A percentile compares a stretch with the other conserved stretches of the same genome.
Conservation (phyloP, 2,888 invertebrate species). For the Desoria tigrina region DNA sequence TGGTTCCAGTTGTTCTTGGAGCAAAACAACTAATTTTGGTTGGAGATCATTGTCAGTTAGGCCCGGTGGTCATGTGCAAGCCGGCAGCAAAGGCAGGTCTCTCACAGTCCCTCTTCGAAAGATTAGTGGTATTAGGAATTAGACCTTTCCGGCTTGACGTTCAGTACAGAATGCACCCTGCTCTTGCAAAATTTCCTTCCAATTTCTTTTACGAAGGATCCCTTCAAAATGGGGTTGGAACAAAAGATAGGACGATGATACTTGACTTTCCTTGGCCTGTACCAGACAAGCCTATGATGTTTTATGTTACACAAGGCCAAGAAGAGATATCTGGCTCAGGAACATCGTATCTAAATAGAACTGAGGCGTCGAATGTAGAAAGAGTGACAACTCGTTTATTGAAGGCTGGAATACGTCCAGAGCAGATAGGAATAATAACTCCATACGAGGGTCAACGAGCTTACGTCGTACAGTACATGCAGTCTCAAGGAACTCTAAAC, state of each 20-base stretch:
- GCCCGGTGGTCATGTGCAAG: constrained; percentile 99
- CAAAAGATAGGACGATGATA: constrained; percentile 81
- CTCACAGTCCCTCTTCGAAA: constrained; percentile 94
- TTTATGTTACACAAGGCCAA: constrained; percentile 95
- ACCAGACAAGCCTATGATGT: constrained; percentile 96
- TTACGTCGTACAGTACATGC: constrained; percentile 95
- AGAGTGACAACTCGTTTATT: constrained; percentile 94
- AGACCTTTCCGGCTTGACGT: constrained; percentile 95
- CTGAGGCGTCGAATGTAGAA: constrained; percentile 98
- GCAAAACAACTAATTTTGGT: constrained; percentile 90
- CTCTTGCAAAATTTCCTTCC: constrained; percentile 94
- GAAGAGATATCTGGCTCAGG: constrained; percentile 99
- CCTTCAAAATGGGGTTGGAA: constrained; percentile 95
- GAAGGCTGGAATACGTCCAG: constrained; percentile 91
- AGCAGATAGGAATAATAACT: constrained; percentile 98
- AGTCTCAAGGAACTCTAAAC: constrained; percentile 95
- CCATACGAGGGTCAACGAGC: constrained; percentile 97
- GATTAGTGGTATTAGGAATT: constrained; percentile 94
- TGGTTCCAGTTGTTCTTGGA: constrained; percentile 98
- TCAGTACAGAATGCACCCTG: constrained; percentile 99
- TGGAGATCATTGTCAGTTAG: constrained; percentile 98
- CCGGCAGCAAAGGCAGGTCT: constrained; percentile 96
- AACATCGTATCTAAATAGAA: constrained; percentile 96
- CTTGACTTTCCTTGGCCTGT: constrained; percentile 98
- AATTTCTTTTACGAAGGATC: constrained; percentile 99